Conservation (phyloP, 2,888 invertebrate species). For the Melolontha melolontha region DNA sequence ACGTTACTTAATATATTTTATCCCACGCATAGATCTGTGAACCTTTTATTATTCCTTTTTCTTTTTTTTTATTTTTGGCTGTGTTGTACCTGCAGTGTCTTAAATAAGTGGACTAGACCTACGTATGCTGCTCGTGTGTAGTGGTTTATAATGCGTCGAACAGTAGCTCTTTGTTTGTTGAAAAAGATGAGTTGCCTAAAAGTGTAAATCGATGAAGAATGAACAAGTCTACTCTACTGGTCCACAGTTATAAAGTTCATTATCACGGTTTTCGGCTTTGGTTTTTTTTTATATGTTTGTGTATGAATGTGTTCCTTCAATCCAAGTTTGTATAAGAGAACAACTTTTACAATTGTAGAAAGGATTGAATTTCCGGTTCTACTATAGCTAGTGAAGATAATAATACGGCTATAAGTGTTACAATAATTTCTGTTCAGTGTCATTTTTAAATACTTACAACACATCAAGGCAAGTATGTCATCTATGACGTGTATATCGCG, state of each 20-base stretch:
- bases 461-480: no score
- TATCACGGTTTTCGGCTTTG: conserved; percentile 37
- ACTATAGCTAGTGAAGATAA: no score
- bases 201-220: conserved; percentile 45
- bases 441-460: no score
- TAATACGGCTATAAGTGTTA: no score
- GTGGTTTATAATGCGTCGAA: conserved; percentile 51
- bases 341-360: no score
- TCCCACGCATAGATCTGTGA: conserved; percentile 19
- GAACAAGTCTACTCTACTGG: conserved; percentile 39
- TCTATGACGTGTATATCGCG: no score
- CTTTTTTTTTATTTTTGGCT: neutral
- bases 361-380: no score
- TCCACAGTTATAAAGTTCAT: conserved; percentile 44
- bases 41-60: conserved; percentile 1
- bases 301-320: neutral
- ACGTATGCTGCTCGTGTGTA: conserved; percentile 37
- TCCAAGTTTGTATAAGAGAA: no score
- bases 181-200: conserved; percentile 50
- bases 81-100: neutral
- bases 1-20: conserved; percentile 13
- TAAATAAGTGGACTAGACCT: conserved; percentile 20
- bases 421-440: no score
- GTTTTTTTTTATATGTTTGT: conserved; percentile 2
- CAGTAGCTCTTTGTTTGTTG: conserved; percentile 56